Conservation (phyloP, 2,888 invertebrate genomes). For the Notocelia uddmanniana region DNA sequence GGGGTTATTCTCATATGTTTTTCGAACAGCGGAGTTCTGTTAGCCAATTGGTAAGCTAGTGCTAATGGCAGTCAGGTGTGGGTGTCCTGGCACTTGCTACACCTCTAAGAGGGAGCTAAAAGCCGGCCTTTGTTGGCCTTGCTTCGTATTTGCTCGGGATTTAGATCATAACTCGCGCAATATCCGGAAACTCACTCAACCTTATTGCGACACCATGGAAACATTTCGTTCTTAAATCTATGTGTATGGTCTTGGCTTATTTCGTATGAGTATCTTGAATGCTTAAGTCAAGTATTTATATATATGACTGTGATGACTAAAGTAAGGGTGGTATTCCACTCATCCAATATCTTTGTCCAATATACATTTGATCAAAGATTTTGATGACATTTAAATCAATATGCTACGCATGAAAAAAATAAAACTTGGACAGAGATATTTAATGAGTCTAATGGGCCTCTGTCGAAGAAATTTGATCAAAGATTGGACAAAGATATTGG, state of each 20-base stretch:
- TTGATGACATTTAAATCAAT: too few species aligned
- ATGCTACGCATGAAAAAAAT: too few species aligned
- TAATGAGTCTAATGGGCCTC: too few species aligned
- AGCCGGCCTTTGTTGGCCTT: conserved; percentile 63
- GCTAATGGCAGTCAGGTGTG: conserved; percentile 62
- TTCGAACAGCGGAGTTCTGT: conserved; percentile 45
- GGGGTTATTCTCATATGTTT: conserved; percentile 28
- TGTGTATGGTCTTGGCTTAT: background rate
- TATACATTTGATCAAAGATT: too few species aligned
- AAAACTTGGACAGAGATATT: too few species aligned
- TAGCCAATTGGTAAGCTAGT: conserved; percentile 58
- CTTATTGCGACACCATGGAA: background rate
- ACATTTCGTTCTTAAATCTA: background rate
- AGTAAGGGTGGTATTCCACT: too few species aligned
- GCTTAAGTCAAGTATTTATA: too few species aligned
- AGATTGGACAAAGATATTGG: too few species aligned
- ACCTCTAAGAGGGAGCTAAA: conserved; percentile 60
- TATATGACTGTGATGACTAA: too few species aligned
- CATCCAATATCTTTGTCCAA: too few species aligned
- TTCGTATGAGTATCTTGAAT: background rate
- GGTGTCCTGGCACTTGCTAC: conserved; percentile 65
- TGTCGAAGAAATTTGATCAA: too few species aligned
- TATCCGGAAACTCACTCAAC: conserved; percentile 22
- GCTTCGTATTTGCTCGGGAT: conserved; percentile 57
- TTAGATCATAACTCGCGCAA: conserved; percentile 47